Conservation (phyloP, 2,888 invertebrate species). For the Crossocerus cetratus region DNA sequence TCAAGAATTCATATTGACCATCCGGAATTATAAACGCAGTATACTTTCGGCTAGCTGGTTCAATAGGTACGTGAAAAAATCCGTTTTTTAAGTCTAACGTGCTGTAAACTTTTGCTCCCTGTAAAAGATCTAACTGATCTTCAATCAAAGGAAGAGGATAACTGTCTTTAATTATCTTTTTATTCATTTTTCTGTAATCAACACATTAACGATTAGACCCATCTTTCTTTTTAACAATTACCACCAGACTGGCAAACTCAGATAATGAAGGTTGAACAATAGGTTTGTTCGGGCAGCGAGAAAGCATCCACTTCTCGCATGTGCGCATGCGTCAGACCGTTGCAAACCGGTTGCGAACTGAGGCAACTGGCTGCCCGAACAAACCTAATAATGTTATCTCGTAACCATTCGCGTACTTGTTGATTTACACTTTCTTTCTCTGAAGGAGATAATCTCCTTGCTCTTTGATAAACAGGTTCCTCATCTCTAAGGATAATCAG, state of each 20-base stretch:
- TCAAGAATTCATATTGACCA: no score
- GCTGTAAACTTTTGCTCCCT: slow-evolving; percentile 12
- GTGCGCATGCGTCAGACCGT: no score
- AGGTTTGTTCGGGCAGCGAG: no score
- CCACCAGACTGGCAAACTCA: slow-evolving; percentile 64
- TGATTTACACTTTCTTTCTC: slow-evolving; percentile 56
- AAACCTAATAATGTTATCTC: slow-evolving; percentile 61
- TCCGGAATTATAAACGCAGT: no score
- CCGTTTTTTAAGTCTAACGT: slow-evolving; percentile 43
- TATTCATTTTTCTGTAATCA: slow-evolving; percentile 64
- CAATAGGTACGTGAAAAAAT: slow-evolving; percentile 62
- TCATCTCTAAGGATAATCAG: slow-evolving; percentile 62
- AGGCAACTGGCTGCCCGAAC: no score
- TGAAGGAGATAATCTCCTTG: slow-evolving; percentile 47
- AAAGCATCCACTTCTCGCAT: no score
- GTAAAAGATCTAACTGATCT: slow-evolving; percentile 11
- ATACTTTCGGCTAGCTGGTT: slow-evolving; percentile 40
- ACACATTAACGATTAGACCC: slow-evolving; percentile 62
- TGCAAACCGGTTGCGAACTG: no score
- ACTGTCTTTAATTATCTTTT: slow-evolving; percentile 19
- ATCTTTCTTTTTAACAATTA: slow-evolving; percentile 58
- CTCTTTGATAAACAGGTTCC: slow-evolving; percentile 55
- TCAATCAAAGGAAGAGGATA: slow-evolving; percentile 25
- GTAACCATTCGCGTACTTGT: slow-evolving; percentile 64
- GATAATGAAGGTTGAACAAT: slow-evolving; percentile 58